Percentiles rank a stretch among this genome's conserved stretches.
Conservation (phyloP, 2,113 vertebrate genomes). For the Amblyornis subalaris region DNA sequence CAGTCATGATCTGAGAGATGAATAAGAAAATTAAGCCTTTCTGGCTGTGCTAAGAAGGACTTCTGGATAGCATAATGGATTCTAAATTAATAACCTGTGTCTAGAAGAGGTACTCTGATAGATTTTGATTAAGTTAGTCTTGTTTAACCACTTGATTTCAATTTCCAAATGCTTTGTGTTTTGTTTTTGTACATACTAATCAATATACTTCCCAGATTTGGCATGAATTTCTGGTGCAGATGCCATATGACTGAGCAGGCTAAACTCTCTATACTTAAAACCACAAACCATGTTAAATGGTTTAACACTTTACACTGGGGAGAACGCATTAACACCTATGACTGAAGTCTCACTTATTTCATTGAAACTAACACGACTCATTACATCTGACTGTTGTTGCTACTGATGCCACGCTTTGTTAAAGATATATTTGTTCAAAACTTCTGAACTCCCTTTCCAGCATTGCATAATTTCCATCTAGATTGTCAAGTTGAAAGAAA, state of each 20-base stretch:
- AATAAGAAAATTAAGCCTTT: slow-evolving; percentile 7
- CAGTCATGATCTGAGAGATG: not conserved
- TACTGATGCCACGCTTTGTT: not conserved
- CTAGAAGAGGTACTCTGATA: not conserved
- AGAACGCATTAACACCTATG: not conserved
- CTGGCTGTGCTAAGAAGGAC: not conserved
- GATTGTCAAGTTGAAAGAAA: not conserved
- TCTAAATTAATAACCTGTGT: not conserved
- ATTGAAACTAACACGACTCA: not conserved
- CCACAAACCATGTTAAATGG: not conserved
- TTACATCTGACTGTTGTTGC: not conserved
- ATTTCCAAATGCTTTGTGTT: not conserved
- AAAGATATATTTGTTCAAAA: not conserved
- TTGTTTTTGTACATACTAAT: not conserved
- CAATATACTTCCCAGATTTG: not conserved
- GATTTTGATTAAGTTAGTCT: not conserved
- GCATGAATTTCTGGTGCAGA: not conserved
- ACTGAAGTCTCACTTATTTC: not conserved
- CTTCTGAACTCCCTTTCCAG: not conserved
- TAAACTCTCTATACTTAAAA: not conserved
- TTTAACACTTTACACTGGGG: not conserved
- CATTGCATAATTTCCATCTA: not conserved
- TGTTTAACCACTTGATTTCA: slow-evolving; percentile 12
- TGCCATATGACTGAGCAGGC: not conserved
- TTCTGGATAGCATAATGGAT: not conserved